Evolutionary conservation across 2,888 invertebrate species (phyloP), one percentile per base, ranked within the genome.

Genomic region (Oxyteleia sp.): DNA sequence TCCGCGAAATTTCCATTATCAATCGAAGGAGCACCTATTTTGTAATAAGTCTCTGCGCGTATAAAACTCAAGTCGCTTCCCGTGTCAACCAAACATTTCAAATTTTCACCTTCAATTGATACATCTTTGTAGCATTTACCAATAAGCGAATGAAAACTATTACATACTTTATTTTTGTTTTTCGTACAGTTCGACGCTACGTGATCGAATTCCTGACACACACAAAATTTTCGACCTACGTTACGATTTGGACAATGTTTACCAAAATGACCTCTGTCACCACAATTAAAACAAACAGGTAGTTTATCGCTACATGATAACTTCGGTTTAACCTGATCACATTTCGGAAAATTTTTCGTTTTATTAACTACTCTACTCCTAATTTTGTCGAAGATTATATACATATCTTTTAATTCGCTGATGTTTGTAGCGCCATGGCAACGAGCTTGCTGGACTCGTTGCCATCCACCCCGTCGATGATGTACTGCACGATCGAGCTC

Each of bases 31-130:
- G 81, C 49, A 11, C 84, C 82, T 5, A 84, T 61, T 47, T 72
- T 59, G 11, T 63, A 13, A 20, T 68, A 78, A 8, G 23, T 45
- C 0, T 82, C 61, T 0, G 41, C 61, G 2, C 74, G 41, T 26
- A 85, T 47, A 11, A 84, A 20, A 53, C 69, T 76, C 10, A 84
- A 18, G 41, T 86, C 81, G n/a, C 85, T 86, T 0, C 75, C 78
- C 1, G 81, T 78, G 13, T 81, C 85, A 86, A 23, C n/a, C n/a
- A 20, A 23, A 23, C 47, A 47, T 11, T 20, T 20, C 11, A n/a
- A 38, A 38, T 61, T 53, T 16, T 29, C 29, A 0, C 63, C 78
- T 20, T 53, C 51, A 45, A 84, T 69, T 7, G 0, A 4, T 8
- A 81, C 72, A 7, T 23, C 15, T 35, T 81, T 76, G 23, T 11